Evolutionary conservation across 23 tunicate genomes (phyloP), one percentile per base, ranked within the genome.

Genomic region (Pegea sp.): DNA sequence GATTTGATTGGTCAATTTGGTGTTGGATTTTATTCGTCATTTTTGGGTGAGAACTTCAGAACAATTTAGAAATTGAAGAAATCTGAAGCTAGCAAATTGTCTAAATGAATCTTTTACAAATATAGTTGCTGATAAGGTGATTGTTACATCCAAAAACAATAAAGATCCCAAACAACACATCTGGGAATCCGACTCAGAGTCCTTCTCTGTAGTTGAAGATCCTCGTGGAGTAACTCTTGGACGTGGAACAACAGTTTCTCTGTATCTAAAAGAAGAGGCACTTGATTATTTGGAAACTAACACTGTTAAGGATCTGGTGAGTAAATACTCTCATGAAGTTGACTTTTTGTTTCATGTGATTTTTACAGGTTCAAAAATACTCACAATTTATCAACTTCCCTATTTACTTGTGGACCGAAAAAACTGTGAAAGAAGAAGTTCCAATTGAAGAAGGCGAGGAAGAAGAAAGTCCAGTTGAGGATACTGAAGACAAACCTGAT

Each of bases 361-460:
- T 38, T 38, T 61, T 56, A 30, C 58, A 84, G 84, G 72, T 91
- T 66, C 32, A 68, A 33, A 91, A 79, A 60, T 78, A 91, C 51
- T 91, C 99, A 29, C 99, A 91, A 72, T 91, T 91, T 48, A 91
- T 91, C 78, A 78, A 78, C 86, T 91, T 78, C 93, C 99, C 99
- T 50, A 91, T 91, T 57, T 78, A 91, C 65, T 56, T 91, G 61
- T 78, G 93, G 93, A 56, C 72, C 20, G 73, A 69, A 25, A 91
- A 78, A 33, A 68, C 70, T 6, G 59, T 72, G 52, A 81, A 72
- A 42, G 93, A 91, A 52, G 99, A 91, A 68, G 99, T 91, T 44
- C 93, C 92, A n/a, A 59, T 78, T 30, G 86, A 78, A 28, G 93
- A 91, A 49, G 99, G 73, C 21, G 99, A 91, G 60, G 78, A 28